Percentiles rank a stretch among this genome's conserved stretches.
phyloP scores from a whole-genome alignment of 2,113 vertebrate species.

The Marmota monax region DNA sequence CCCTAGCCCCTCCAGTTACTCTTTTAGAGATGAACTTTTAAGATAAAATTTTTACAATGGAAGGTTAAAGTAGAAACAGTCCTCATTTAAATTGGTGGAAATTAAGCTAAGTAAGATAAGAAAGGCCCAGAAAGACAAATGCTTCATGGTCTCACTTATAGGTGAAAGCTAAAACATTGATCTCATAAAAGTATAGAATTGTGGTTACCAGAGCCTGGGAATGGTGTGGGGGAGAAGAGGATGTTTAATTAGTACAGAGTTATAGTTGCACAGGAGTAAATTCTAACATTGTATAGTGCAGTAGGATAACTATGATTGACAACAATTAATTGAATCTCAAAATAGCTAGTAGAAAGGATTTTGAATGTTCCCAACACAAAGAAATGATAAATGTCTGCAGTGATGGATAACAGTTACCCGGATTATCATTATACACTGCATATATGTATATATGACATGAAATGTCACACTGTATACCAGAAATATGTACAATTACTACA shows the following conservation, averaged over 20 bases:
- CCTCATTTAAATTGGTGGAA: neutral
- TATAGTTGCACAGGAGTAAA: neutral
- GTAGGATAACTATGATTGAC: neutral
- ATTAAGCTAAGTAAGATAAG: neutral
- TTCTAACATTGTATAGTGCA: no score
- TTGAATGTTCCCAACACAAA: neutral
- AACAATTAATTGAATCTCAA: neutral
- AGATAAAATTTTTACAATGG: neutral
- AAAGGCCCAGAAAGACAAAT: neutral
- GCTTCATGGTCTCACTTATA: neutral
- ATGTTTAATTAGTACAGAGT: no score
- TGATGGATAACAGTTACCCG: neutral
- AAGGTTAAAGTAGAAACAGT: neutral
- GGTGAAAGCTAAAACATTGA: neutral
- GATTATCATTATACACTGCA: neutral
- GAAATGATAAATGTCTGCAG: neutral
- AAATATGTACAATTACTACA: neutral
- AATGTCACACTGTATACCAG: neutral
- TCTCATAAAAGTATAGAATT: neutral
- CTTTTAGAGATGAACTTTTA: neutral
- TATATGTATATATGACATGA: no score
- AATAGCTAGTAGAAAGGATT: neutral
- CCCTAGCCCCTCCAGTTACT: neutral
- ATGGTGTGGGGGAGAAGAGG: neutral
- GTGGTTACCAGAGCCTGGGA: neutral